Evolutionary conservation across 2,797 vertebrate genomes (phyloP).

Genomic region (Lateolabrax maculatus): DNA sequence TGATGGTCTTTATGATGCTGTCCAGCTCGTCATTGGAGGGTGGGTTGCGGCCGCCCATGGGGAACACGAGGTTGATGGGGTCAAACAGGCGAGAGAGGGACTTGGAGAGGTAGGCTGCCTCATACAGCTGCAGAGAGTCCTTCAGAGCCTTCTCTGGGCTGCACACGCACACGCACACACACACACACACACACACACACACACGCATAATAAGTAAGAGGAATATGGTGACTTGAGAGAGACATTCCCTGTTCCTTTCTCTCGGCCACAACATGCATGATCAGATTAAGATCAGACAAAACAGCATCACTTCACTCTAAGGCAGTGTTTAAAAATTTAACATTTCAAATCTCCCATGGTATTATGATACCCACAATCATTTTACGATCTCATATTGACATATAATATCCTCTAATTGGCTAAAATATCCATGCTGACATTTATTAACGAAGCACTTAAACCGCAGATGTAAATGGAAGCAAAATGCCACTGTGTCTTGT

Average conservation of each 20-base stretch:
- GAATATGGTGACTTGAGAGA: not conserved
- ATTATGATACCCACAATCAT: not conserved
- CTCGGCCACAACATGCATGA: not conserved
- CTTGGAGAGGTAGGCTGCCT: conserved; percentile 97
- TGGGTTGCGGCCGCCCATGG: conserved; percentile 93
- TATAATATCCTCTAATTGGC: conserved; percentile 4
- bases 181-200: conserved; percentile 12
- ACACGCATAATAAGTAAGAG: not conserved
- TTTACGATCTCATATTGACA: not conserved
- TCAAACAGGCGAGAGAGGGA: conserved; percentile 97
- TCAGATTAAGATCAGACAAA: not conserved
- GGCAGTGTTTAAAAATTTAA: not conserved
- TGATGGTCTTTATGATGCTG: conserved; percentile 95
- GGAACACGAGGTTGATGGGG: conserved; percentile 98
- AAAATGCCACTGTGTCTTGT: conserved; percentile 13
- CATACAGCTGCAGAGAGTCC: conserved; percentile 92
- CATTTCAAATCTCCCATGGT: not conserved
- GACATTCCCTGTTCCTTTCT: not conserved
- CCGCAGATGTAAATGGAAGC: not conserved
- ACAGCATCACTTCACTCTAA: not conserved
- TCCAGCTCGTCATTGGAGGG: conserved; percentile 95
- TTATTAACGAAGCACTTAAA: conserved; percentile 14
- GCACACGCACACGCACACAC: conserved; percentile 16
- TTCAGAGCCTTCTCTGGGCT: conserved; percentile 96
- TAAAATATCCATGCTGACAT: conserved; percentile 17